phyloP scores from a whole-genome alignment of 2,113 vertebrate genomes.

The Grantiella picta region DNA sequence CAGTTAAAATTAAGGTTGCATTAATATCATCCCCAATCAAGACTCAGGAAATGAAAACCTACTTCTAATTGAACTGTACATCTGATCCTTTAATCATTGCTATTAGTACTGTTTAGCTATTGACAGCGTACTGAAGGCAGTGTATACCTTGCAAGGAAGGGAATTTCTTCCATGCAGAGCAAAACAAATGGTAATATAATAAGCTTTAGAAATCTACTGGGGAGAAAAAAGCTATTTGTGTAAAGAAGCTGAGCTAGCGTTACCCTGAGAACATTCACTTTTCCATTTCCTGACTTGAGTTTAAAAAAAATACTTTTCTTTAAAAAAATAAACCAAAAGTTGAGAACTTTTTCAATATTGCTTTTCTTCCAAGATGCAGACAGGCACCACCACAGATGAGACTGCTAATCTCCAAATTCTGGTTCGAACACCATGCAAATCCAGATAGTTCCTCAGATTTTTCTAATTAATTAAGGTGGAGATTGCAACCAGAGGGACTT shows the following conservation, averaged over 20 bases:
- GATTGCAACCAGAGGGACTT: background rate
- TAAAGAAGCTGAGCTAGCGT: background rate
- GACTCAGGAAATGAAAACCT: conserved; percentile 14
- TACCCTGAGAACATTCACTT: background rate
- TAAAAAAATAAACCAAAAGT: background rate
- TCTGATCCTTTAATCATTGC: background rate
- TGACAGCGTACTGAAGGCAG: background rate
- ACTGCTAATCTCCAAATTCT: background rate
- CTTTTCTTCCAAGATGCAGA: background rate
- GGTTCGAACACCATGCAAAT: background rate
- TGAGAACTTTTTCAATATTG: background rate
- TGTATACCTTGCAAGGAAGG: background rate
- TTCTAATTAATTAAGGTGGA: background rate
- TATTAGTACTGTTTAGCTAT: background rate
- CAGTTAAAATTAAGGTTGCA: background rate
- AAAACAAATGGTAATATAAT: background rate
- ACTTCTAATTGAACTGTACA: conserved; percentile 20
- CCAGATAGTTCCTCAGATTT: background rate
- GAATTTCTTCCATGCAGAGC: background rate
- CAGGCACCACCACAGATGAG: background rate
- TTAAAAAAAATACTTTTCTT: background rate
- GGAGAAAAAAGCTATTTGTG: background rate
- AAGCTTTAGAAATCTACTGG: background rate
- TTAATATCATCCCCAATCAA: background rate
- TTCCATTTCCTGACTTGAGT: background rate